These are phyloP conservation scores for Carettochelys insculpta DNA, from an alignment of 2,113 vertebrate genomes.

Conservation along the genomic window DNA sequence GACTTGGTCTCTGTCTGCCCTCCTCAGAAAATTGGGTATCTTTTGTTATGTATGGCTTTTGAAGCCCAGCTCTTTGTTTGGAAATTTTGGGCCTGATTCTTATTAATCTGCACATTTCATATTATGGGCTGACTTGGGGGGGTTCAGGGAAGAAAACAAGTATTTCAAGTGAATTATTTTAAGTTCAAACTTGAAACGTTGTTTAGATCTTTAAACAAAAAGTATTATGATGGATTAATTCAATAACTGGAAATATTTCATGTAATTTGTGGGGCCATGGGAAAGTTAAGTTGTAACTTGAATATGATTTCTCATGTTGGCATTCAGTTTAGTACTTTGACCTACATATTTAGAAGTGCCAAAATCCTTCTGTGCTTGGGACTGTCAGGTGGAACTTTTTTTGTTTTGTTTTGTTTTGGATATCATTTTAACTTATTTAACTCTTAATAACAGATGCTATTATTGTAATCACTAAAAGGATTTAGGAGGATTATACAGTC, in stretches of 20 bases:
- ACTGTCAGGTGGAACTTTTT: not conserved
- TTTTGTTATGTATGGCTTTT: not conserved
- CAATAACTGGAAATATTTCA: slow-evolving; percentile 25
- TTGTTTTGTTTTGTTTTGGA: not conserved
- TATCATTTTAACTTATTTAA: slow-evolving; percentile 7
- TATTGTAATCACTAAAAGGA: not conserved
- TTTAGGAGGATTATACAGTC: not conserved
- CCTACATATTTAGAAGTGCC: not conserved
- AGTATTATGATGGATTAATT: slow-evolving; percentile 25
- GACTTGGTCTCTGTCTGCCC: no score
- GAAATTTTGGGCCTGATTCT: not conserved
- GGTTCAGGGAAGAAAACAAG: not conserved
- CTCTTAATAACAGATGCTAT: not conserved
- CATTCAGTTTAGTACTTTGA: slow-evolving; percentile 46
- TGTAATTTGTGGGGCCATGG: not conserved
- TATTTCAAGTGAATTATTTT: not conserved
- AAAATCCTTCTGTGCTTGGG: slow-evolving; percentile 32
- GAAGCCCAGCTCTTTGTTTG: not conserved
- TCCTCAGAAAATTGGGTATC: not conserved
- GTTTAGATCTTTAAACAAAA: not conserved
- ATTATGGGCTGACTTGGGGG: not conserved
- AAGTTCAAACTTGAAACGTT: no score
- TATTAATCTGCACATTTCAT: not conserved
- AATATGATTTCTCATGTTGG: slow-evolving; percentile 21
- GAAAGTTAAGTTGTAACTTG: not conserved